Conservation (phyloP, 2,797 vertebrate genomes). For the Darevskia mixta region DNA sequence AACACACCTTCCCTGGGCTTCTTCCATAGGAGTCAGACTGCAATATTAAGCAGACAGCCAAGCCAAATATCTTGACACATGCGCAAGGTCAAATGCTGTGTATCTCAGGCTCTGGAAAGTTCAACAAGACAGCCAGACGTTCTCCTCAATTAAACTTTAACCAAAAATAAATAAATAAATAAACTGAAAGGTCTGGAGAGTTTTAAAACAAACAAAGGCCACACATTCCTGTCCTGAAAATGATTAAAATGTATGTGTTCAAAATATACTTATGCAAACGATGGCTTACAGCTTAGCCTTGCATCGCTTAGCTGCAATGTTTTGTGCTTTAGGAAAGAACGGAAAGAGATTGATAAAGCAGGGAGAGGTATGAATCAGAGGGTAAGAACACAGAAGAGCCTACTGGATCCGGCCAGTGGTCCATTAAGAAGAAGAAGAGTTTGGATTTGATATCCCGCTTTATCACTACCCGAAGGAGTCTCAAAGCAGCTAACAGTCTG, state of each 20-base stretch:
- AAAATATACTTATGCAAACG: not conserved
- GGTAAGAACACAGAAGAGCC: too few relatives aligned
- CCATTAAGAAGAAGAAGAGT: too few relatives aligned
- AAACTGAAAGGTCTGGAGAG: not conserved
- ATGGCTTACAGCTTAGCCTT: not conserved
- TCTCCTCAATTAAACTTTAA: not conserved
- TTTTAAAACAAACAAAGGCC: not conserved
- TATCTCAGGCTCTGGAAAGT: not conserved
- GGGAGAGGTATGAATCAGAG: not conserved
- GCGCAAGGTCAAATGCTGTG: not conserved
- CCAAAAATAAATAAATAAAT: not conserved
- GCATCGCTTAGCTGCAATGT: not conserved
- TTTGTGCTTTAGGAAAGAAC: not conserved
- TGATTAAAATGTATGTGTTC: not conserved
- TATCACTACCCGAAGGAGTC: too few relatives aligned
- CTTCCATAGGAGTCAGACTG: not conserved
- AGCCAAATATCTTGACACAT: not conserved
- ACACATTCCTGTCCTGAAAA: not conserved
- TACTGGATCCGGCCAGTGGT: too few relatives aligned
- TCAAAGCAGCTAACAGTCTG: too few relatives aligned
- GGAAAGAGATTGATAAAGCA: not conserved
- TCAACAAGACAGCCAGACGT: not conserved
- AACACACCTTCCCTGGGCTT: constrained; percentile 11
- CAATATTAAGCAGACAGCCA: constrained; percentile 18
- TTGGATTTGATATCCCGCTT: too few relatives aligned